A percentile compares a stretch with the other conserved stretches of the same genome.
phyloP scores from a whole-genome alignment of 92 coral and sea anemone species.

The Umimayanthus kanabou region DNA sequence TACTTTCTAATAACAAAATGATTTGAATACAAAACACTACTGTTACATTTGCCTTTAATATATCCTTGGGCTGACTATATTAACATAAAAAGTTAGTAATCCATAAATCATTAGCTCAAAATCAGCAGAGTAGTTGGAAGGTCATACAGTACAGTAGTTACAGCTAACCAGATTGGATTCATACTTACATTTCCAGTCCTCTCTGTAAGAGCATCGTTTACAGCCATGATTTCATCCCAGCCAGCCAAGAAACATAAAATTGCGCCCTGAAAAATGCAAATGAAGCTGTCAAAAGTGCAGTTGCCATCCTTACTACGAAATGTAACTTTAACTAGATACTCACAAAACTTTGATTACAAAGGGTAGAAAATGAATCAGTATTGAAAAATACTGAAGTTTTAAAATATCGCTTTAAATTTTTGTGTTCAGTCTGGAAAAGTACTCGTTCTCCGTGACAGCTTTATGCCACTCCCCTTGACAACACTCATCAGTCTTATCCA shows the following conservation, averaged over 20 bases:
- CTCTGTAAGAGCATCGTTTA: conserved; percentile 71
- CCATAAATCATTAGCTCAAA: too few species aligned
- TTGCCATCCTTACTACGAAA: not conserved
- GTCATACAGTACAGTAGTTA: too few species aligned
- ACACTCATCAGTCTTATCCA: too few species aligned
- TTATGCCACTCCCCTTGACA: too few species aligned
- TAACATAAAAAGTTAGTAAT: not conserved
- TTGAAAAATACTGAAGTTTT: too few species aligned
- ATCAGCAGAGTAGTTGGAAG: not conserved
- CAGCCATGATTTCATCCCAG: conserved; percentile 90
- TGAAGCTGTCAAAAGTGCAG: not conserved
- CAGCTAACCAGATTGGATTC: not conserved
- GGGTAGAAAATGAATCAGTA: too few species aligned
- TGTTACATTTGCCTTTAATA: not conserved
- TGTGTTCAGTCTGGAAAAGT: too few species aligned
- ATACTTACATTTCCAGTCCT: conserved; percentile 48
- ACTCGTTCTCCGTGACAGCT: too few species aligned
- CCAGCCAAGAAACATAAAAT: conserved; percentile 93
- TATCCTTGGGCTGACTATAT: not conserved
- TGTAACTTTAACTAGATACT: not conserved
- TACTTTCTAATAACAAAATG: too few species aligned
- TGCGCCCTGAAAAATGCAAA: conserved; percentile 67
- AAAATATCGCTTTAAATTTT: too few species aligned
- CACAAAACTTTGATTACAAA: not conserved
- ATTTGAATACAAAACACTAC: too few species aligned